Evolutionary conservation across 2,888 invertebrate species (phyloP).

Genomic region (Neocrepidodera transversa): DNA sequence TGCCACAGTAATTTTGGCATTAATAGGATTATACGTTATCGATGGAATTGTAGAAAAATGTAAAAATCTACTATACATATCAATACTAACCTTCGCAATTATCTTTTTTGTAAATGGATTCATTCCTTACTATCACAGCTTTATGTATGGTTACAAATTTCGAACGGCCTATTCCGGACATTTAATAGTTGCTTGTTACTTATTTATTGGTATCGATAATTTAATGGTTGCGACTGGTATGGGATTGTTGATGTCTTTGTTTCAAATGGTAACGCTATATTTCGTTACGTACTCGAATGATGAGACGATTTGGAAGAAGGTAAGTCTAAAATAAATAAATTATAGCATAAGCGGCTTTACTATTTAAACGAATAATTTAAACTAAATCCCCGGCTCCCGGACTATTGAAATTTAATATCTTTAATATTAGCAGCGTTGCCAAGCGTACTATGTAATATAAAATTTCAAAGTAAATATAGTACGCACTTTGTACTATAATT

Average conservation of each 20-base stretch:
- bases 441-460: no score
- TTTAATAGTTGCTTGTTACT: constrained; percentile 79
- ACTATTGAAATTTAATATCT: no score
- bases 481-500: no score
- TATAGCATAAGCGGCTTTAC: no score
- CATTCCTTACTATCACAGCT: constrained; percentile 69
- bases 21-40: constrained; percentile 61
- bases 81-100: constrained; percentile 59
- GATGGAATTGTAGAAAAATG: constrained; percentile 54
- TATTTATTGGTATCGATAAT: constrained; percentile 82
- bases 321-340: constrained; percentile 45
- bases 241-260: constrained; percentile 71
- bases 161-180: constrained; percentile 77
- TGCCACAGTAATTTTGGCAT: constrained; percentile 58
- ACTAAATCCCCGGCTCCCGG: no score
- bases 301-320: constrained; percentile 57
- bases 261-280: constrained; percentile 69
- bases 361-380: no score
- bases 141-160: constrained; percentile 59
- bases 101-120: constrained; percentile 67
- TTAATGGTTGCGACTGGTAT: constrained; percentile 74
- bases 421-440: no score
- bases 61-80: constrained; percentile 43
- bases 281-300: constrained; percentile 63
- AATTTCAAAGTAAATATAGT: no score